Evolutionary conservation across 1,140 invertebrate species (phyloP).

Genomic region (Pogonognathellus flavescens): DNA sequence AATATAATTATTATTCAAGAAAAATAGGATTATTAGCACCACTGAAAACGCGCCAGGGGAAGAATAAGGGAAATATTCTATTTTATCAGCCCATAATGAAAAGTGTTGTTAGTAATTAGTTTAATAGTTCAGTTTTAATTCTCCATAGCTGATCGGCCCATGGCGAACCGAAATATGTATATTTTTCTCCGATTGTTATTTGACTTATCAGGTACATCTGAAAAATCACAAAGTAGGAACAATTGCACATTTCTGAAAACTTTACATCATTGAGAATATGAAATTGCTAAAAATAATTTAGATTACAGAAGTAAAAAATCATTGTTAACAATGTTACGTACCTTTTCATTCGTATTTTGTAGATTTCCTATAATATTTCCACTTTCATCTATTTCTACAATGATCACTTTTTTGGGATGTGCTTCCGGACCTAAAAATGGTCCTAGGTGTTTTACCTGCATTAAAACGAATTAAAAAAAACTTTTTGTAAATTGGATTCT

Average conservation of each 20-base stretch:
- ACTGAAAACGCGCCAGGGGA: too few species aligned
- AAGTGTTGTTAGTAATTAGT: not conserved
- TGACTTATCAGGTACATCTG: constrained; percentile 57
- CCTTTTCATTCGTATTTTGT: constrained; percentile 38
- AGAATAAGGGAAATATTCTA: too few species aligned
- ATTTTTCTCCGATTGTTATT: constrained; percentile 47
- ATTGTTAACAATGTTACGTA: too few species aligned
- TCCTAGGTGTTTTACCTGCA: constrained; percentile 32
- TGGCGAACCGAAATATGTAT: constrained; percentile 56
- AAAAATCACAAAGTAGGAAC: not conserved
- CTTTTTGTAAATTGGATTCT: too few species aligned
- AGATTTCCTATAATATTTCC: constrained; percentile 57
- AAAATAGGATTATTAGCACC: too few species aligned
- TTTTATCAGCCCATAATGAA: too few species aligned
- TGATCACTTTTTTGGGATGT: constrained; percentile 24
- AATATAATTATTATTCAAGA: too few species aligned
- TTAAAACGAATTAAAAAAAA: not conserved
- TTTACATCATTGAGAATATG: too few species aligned
- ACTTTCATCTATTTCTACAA: constrained; percentile 58
- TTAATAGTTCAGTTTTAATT: constrained; percentile 49
- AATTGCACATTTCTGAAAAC: too few species aligned
- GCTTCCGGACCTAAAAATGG: not conserved
- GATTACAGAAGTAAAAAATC: too few species aligned
- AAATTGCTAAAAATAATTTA: too few species aligned
- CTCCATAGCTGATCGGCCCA: constrained; percentile 48